phyloP scores from a whole-genome alignment of 2,888 invertebrate genomes.

The Orchesella flavescens region DNA sequence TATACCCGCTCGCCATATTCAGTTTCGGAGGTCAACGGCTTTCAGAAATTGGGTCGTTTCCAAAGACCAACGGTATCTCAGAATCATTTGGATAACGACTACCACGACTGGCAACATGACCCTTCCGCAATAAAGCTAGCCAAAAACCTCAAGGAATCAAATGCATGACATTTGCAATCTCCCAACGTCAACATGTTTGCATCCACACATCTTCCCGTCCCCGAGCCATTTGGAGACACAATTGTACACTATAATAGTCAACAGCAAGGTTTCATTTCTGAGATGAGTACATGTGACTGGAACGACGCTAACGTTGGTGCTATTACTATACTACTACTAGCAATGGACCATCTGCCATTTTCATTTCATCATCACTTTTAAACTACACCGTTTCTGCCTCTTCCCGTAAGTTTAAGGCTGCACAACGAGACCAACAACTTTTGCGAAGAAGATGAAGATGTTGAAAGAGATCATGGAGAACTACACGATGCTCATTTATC shows the following conservation, averaged over 20 bases:
- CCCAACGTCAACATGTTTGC: conserved; percentile 56
- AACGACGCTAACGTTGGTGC: conserved; percentile 54
- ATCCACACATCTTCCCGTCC: conserved; percentile 57
- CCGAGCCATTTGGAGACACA: conserved; percentile 55
- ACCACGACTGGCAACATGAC: conserved; percentile 71
- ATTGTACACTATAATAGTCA: conserved; percentile 34
- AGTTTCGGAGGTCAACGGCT: conserved; percentile 68
- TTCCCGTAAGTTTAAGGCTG: conserved; percentile 44
- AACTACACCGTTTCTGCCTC: conserved; percentile 52
- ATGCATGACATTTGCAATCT: conserved; percentile 71
- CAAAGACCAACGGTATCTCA: conserved; percentile 70
- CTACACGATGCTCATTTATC: conserved; percentile 37
- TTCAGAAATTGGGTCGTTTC: conserved; percentile 70
- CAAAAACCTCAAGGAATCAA: conserved; percentile 71
- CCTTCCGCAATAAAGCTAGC: conserved; percentile 69
- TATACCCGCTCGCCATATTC: conserved; percentile 69
- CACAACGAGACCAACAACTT: conserved; percentile 47
- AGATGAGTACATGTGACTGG: conserved; percentile 29
- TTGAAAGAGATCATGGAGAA: conserved; percentile 50
- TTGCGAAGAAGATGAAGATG: conserved; percentile 56
- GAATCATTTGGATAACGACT: conserved; percentile 71
- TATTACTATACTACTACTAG: no score
- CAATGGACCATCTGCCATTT: conserved; percentile 58
- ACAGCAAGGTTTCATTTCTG: conserved; percentile 40
- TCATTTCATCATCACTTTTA: conserved; percentile 44